Evolutionary conservation across 2,113 vertebrate species (phyloP), one percentile per base, ranked within the genome.

Genomic region (Esox niger): DNA sequence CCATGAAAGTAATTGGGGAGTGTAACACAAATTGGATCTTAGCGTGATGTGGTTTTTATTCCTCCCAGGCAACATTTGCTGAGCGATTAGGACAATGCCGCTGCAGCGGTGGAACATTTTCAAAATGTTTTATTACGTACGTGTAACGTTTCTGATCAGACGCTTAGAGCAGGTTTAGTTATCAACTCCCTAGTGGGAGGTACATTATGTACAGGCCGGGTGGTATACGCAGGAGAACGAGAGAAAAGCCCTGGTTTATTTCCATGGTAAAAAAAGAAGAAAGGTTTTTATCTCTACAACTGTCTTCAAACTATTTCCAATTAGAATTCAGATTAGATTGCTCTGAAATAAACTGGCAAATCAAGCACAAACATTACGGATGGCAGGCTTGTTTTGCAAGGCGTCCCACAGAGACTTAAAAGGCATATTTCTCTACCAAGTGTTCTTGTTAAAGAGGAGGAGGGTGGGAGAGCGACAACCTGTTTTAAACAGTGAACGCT

Each of bases 1-100:
- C 88, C 90, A 76, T 91, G 90, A 91, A 91, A 91, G 91, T 90
- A 91, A 90, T 88, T 87, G 89, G 85, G 73, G 85, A 89, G 79
- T 82, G 82, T 73, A 86, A 86, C 87, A 88, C 86, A 91, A 91
- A 91, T 92, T 91, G 89, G 89, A 89, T 91, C 78, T 82, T 83
- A 86, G 84, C 74, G 66, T 86, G 82, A 89, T 88, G 84, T 68
- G 73, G 71, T 88, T 89, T 82, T 80, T 84, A 74, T 75, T 82
- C 84, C 87, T 89, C 74, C 46, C 84, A 86, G 86, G 86, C 83
- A 72, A 87, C 83, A 87, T 89, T 88, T 86, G 84, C 78, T 75
- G 82, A 83, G 80, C 74, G 78, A 88, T 90, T 89, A 85, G 71
- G 87, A 88, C 84, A 88, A 86, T 82, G 83, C 85, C 68, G 71